A percentile compares a stretch with the other conserved stretches of the same genome.
phyloP scores from a whole-genome alignment of 1,140 invertebrate genomes.

The Drosophila ohnishii region DNA sequence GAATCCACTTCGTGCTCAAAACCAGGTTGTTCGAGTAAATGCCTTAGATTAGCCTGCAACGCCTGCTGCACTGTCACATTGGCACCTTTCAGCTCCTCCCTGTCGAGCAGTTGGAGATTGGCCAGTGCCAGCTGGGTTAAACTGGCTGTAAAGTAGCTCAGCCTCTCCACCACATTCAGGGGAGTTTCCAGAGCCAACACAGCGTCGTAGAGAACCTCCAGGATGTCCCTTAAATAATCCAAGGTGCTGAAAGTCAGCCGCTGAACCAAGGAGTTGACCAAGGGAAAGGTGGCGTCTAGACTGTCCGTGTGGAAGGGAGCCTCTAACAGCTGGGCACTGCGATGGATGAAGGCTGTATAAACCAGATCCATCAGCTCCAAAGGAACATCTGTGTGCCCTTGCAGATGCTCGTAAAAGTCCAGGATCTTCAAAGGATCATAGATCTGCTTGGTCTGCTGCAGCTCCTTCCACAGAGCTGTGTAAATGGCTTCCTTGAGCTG shows the following conservation, averaged over 20 bases:
- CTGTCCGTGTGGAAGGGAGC: slow-evolving; percentile 61
- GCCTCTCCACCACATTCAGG: slow-evolving; percentile 51
- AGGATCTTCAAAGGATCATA: slow-evolving; percentile 55
- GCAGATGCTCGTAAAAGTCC: slow-evolving; percentile 49
- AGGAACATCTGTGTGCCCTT: slow-evolving; percentile 32
- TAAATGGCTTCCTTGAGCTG: slow-evolving; percentile 64
- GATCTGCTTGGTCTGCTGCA: slow-evolving; percentile 63
- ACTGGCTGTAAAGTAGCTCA: slow-evolving; percentile 50
- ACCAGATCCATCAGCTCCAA: slow-evolving; percentile 22
- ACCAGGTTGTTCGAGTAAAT: slow-evolving; percentile 32
- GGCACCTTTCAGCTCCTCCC: slow-evolving; percentile 34
- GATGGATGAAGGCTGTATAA: slow-evolving; percentile 35
- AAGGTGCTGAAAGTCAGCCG: slow-evolving; percentile 54
- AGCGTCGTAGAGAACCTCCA: slow-evolving; percentile 47
- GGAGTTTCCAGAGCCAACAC: slow-evolving; percentile 54
- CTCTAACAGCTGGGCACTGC: slow-evolving; percentile 57
- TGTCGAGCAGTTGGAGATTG: slow-evolving; percentile 50
- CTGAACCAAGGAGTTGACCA: slow-evolving; percentile 37
- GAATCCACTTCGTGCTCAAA: slow-evolving; percentile 42
- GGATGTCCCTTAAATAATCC: slow-evolving; percentile 60
- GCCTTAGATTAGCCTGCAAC: slow-evolving; percentile 41
- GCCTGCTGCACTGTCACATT: slow-evolving; percentile 9
- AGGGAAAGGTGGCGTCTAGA: slow-evolving; percentile 45
- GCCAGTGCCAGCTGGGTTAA: slow-evolving; percentile 50
- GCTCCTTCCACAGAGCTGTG: slow-evolving; percentile 60